Evolutionary conservation across 1,140 invertebrate species (phyloP).

Genomic region (Phthorimaea operculella): DNA sequence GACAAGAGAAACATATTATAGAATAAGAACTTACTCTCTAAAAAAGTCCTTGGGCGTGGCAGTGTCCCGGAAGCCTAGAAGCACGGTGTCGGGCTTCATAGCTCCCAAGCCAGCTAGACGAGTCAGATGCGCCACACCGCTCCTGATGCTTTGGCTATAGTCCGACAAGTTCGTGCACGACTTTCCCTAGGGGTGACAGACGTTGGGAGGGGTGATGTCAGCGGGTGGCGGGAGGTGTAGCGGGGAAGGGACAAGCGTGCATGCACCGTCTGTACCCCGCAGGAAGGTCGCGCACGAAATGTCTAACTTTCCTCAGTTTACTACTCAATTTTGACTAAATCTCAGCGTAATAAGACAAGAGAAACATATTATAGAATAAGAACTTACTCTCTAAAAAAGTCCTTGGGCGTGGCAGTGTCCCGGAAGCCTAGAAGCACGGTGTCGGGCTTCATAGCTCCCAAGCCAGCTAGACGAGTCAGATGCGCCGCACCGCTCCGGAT

Average conservation of each 20-base stretch:
- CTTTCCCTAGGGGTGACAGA: no score
- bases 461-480: conserved; percentile 89
- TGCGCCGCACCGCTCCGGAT: conserved; percentile 93
- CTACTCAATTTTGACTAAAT: no score
- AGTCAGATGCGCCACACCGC: conserved; percentile 93
- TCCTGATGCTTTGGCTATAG: conserved; percentile 82
- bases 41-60: conserved; percentile 82
- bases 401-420: conserved; percentile 76
- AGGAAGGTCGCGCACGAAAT: no score
- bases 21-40: conserved; percentile 59
- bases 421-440: conserved; percentile 94
- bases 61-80: conserved; percentile 89
- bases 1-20: no score
- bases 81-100: conserved; percentile 98
- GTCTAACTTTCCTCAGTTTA: no score
- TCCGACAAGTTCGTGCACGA: no score
- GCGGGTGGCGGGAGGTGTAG: no score
- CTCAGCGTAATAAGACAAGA: no score
- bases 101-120: conserved; percentile 95
- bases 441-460: conserved; percentile 99
- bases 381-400: conserved; percentile 76
- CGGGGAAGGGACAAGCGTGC: no score
- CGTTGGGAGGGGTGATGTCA: no score
- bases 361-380: conserved; percentile 20
- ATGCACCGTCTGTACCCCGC: no score